A percentile compares a stretch with the other conserved stretches of the same genome.
These are phyloP conservation scores for Miltochrista miniata DNA, from an alignment of 2,888 invertebrate species.

Conservation along the genomic window DNA sequence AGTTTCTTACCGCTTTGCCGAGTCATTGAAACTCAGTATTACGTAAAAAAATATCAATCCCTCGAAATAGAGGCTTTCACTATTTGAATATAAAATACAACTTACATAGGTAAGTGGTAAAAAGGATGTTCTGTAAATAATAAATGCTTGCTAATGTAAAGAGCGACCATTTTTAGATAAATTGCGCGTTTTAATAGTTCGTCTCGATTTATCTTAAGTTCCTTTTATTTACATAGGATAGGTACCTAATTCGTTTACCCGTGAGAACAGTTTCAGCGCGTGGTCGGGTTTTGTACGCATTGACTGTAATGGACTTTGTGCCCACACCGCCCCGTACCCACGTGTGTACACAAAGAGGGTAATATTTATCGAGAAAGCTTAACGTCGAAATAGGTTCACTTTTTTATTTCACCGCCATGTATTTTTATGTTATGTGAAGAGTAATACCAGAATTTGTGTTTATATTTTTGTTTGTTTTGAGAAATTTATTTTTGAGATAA, in stretches of 20 bases:
- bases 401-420: slow-evolving; percentile 19
- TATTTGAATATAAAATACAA: slow-evolving; percentile 12
- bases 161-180: slow-evolving; percentile 17
- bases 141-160: slow-evolving; percentile 31
- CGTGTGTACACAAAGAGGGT: slow-evolving; percentile 48
- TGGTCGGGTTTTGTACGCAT: slow-evolving; percentile 73
- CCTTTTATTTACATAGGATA: slow-evolving; percentile 65
- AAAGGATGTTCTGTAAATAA: slow-evolving; percentile 27
- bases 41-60: slow-evolving; percentile 9
- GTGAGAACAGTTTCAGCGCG: slow-evolving; percentile 78
- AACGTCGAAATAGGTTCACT: slow-evolving; percentile 35
- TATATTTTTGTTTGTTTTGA: too few species aligned
- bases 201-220: background rate
- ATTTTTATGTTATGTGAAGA: slow-evolving; percentile 7
- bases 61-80: slow-evolving; percentile 7
- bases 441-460: too few species aligned
- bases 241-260: slow-evolving; percentile 74
- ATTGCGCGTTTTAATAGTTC: slow-evolving; percentile 16
- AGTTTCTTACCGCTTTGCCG: slow-evolving; percentile 29
- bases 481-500: too few species aligned
- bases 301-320: slow-evolving; percentile 77
- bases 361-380: slow-evolving; percentile 49
- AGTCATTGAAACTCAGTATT: slow-evolving; percentile 24
- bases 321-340: slow-evolving; percentile 52
- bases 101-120: slow-evolving; percentile 5